Conservation (phyloP, 2,113 vertebrate species). For the Paradoxurus hermaphroditus region DNA sequence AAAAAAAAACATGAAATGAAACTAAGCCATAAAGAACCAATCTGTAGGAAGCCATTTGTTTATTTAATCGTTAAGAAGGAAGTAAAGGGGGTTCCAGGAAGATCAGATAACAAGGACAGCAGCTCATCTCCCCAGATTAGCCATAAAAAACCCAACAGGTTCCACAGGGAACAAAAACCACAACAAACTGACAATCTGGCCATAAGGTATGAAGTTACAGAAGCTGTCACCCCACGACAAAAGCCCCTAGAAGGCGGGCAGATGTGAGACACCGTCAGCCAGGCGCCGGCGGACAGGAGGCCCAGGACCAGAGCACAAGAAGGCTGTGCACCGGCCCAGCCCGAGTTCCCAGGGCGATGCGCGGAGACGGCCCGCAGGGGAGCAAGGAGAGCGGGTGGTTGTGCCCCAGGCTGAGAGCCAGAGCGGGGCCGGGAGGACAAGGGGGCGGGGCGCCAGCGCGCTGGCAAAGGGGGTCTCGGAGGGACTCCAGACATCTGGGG, state of each 20-base stretch:
- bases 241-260: background rate
- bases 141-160: background rate
- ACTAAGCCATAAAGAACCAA: background rate
- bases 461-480: background rate
- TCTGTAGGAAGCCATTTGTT: background rate
- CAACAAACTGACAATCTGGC: background rate
- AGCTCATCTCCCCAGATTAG: background rate
- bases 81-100: background rate
- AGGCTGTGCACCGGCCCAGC: background rate
- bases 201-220: background rate
- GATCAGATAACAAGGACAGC: background rate
- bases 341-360: rapidly evolving
- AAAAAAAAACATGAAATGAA: background rate
- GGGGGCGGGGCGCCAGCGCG: background rate
- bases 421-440: background rate
- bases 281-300: background rate
- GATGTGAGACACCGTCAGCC: no score
- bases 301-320: rapidly evolving
- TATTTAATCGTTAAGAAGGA: background rate
- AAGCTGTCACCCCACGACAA: background rate
- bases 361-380: background rate
- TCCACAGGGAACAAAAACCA: background rate
- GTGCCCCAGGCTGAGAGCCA: background rate
- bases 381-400: background rate
- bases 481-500: background rate